Conservation (phyloP, 2,888 invertebrate species). For the Electrophaes corylata region DNA sequence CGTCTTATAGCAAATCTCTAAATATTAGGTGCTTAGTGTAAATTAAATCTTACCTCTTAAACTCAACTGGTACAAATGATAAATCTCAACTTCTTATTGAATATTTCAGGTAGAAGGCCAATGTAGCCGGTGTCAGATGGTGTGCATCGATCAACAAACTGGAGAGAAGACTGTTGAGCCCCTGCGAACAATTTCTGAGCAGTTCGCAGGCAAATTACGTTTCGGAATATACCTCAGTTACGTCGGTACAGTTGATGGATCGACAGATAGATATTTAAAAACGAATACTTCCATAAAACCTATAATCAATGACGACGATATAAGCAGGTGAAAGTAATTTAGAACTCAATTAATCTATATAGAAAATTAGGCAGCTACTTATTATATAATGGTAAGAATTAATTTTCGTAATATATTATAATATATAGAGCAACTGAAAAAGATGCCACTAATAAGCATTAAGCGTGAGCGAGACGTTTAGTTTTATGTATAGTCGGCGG, state of each 20-base stretch:
- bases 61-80: too few relatives aligned
- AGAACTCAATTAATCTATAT: too few relatives aligned
- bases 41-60: too few relatives aligned
- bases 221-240: conserved; percentile 92
- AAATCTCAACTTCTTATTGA: not conserved
- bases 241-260: conserved; percentile 61
- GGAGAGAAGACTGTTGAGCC: conserved; percentile 92
- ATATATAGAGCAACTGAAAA: too few relatives aligned
- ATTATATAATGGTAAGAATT: too few relatives aligned
- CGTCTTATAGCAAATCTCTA: too few relatives aligned
- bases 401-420: too few relatives aligned
- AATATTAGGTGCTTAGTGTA: too few relatives aligned
- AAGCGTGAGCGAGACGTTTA: too few relatives aligned
- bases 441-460: too few relatives aligned
- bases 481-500: too few relatives aligned
- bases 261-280: conserved; percentile 53
- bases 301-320: conserved; percentile 56
- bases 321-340: conserved; percentile 57
- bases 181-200: conserved; percentile 88
- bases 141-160: conserved; percentile 95
- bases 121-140: conserved; percentile 97
- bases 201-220: conserved; percentile 89
- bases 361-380: too few relatives aligned
- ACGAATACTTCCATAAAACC: conserved; percentile 55
- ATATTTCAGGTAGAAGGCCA: conserved; percentile 87